Evolutionary conservation across 2,113 vertebrate genomes (phyloP), one percentile per base, ranked within the genome.

Genomic region (Cyprinodon variegatus): DNA sequence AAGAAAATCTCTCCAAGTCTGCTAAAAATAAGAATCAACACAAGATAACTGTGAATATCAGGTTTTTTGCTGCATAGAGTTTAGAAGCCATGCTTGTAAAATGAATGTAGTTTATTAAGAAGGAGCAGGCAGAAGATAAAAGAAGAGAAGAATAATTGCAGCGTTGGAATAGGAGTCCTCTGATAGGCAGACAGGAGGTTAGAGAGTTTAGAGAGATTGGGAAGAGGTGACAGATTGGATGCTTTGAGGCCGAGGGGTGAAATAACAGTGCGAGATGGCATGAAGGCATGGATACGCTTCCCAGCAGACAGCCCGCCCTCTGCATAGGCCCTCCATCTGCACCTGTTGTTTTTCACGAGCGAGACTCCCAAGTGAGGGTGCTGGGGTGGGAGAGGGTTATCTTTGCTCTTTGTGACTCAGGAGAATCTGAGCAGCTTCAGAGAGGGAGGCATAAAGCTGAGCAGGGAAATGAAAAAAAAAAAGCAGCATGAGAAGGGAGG

Each of bases 331-430:
- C 72, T 37, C 17, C 48, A 50, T 50, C 73, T 84, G 82, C 91
- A 92, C 89, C 92, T 92, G 93, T 89, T 94, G 90, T 93, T 92
- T 92, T 91, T 90, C 89, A 89, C 67, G 15, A 82, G 66, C 6
- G 46, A 84, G 85, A 78, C 59, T 39, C 74, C 68, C 15, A 13
- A 48, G 6, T 41, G 53, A 38, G 45, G 29, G 39, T 4, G 11
- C 46, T 50, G 6, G 61, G 37, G 62, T 2, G 36, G 15, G 11
- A 39, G 15, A 61, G 75, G 71, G 76, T 22, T 57, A 81, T 63
- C 81, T 89, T 65, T 70, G 69, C 76, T 83, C 66, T 45, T 13
- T 86, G 89, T 92, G 92, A 94, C 93, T 92, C 91, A 95, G 88
- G 85, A 92, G 88, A 91, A 88, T 76, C 67, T 81, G 88, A 93